Evolutionary conservation across 2,888 invertebrate species (phyloP).

Genomic region (Drosophila helvetica): DNA sequence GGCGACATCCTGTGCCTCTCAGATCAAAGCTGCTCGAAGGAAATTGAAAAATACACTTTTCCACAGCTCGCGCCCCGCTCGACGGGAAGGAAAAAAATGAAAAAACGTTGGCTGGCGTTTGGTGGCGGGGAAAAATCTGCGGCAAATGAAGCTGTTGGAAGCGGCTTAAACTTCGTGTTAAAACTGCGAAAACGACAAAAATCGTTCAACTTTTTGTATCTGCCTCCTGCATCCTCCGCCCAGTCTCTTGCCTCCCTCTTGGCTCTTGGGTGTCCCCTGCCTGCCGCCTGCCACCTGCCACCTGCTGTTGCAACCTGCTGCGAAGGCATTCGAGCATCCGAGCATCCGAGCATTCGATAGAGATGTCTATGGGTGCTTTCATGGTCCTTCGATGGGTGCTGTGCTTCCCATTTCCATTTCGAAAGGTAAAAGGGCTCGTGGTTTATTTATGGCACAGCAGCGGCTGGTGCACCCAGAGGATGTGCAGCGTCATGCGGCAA

Average conservation of each 20-base stretch:
- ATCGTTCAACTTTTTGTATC: constrained; percentile 5
- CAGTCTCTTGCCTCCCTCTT: neutral
- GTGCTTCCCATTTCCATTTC: constrained; percentile 11
- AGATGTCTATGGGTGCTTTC: constrained; percentile 32
- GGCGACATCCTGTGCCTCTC: constrained; percentile 37
- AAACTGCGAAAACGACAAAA: constrained; percentile 22
- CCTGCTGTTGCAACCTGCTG: constrained; percentile 17
- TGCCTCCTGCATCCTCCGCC: neutral
- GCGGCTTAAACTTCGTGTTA: constrained; percentile 47
- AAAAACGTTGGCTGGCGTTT: neutral
- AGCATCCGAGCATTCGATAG: constrained; percentile 22
- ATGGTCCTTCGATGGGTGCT: too few relatives aligned
- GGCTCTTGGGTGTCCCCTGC: neutral
- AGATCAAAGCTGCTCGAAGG: constrained; percentile 68
- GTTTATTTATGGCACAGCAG: constrained; percentile 67
- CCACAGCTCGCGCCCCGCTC: constrained; percentile 1
- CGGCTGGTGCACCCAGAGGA: constrained; percentile 44
- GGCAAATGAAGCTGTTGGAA: constrained; percentile 6
- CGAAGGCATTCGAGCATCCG: constrained; percentile 10
- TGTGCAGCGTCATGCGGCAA: constrained; percentile 34
- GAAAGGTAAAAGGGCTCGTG: constrained; percentile 40
- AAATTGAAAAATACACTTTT: constrained; percentile 68
- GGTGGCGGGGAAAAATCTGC: too few relatives aligned
- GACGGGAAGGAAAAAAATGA: neutral
- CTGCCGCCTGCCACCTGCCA: neutral